Evolutionary conservation across 37 sponge, comb jelly and placozoan species (phyloP), one percentile per base, ranked within the genome.

Genomic region (Chondrosia reniformis): DNA sequence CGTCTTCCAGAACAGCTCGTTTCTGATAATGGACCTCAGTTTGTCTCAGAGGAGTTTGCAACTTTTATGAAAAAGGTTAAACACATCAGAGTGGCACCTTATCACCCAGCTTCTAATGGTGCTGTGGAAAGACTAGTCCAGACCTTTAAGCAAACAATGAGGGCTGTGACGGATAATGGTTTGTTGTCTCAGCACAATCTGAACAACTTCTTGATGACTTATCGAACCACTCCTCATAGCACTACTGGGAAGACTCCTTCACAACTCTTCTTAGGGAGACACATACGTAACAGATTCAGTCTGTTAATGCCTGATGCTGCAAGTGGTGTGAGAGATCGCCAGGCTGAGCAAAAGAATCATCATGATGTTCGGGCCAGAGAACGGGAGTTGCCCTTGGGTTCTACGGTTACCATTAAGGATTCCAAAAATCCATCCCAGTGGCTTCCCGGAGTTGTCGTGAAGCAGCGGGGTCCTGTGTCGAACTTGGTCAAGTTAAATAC

Each of bases 21-120:
- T 12, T 74, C 75, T 45, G 85, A 79, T 33, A 83, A 84, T 69
- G 79, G 85, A 5, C 39, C 80, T 9, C 64, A 74, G 38, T 84
- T 84, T 43, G 43, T 65, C 19, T 38, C 75, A 13, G 28, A 22
- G 42, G 79, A 79, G 45, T 84, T 84, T 59, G 37, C 56, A 73
- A 49, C 56, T 9, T 84, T 79, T 32, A 55, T 45, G 19, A 55
- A 77, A n/a, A n/a, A n/a, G 36, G 24, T 83, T 5, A 59, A 76
- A 54, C 73, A 84, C 62, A 67, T 84, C 72, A 39, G 45, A 33
- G 40, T 61, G 19, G 44, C 84, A 33, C 84, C 76, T 22, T 75
- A 83, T 31, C 76, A 75, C 31, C 76, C 74, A 2, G 67, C 81
- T 28, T 62, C 61, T 15, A 72, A 54, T 55, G 58, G 73, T 1